Evolutionary conservation across 2,888 invertebrate species (phyloP).

Genomic region (Galerucella nymphaeae): DNA sequence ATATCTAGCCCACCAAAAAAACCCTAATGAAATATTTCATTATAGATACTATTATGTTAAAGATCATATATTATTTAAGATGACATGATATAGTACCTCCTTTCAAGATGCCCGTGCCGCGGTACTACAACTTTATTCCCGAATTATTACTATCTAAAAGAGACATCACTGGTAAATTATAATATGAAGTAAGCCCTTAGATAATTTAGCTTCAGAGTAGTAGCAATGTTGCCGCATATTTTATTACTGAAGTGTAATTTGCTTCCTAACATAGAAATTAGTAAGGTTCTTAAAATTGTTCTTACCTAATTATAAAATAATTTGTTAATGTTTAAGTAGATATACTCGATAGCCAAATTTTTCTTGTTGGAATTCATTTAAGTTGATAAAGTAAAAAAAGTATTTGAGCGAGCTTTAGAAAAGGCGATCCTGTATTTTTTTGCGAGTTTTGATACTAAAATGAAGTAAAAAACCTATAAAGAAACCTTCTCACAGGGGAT

Average conservation of each 20-base stretch:
- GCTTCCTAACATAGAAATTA: not conserved
- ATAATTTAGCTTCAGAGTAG: slow-evolving; percentile 22
- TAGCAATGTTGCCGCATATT: slow-evolving; percentile 13
- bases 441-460: too few relatives aligned
- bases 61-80: slow-evolving; percentile 39
- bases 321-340: too few relatives aligned
- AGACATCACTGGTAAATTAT: slow-evolving; percentile 42
- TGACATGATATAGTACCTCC: slow-evolving; percentile 43
- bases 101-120: slow-evolving; percentile 28
- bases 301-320: too few relatives aligned
- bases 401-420: too few relatives aligned
- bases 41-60: slow-evolving; percentile 30
- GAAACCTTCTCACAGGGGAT: too few relatives aligned
- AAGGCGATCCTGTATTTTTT: too few relatives aligned
- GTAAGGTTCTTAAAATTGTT: not conserved
- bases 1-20: slow-evolving; percentile 4
- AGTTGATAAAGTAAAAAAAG: too few relatives aligned
- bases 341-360: too few relatives aligned
- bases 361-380: too few relatives aligned
- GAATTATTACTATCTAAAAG: slow-evolving; percentile 38
- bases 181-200: slow-evolving; percentile 28
- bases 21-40: slow-evolving; percentile 32
- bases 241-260: not conserved
- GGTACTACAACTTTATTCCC: slow-evolving; percentile 30
- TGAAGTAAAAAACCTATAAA: too few relatives aligned